A percentile compares a stretch with the other conserved stretches of the same genome.
These are phyloP conservation scores for Bursaphelenchus okinawaensis DNA, from an alignment of 2,888 invertebrate species.

Conservation along the genomic window DNA sequence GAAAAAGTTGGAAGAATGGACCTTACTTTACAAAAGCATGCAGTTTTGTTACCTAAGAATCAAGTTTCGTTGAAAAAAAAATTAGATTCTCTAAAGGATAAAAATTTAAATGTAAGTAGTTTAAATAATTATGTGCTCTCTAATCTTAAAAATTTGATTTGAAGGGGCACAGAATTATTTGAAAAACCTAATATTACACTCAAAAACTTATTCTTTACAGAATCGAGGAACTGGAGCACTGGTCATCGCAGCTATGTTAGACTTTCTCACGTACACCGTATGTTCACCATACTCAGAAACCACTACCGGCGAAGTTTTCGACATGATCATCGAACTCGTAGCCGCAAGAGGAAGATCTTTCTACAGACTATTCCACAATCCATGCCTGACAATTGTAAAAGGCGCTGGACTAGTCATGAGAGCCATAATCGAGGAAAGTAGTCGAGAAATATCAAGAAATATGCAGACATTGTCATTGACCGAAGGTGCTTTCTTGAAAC, in stretches of 20 bases:
- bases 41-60: too few species aligned
- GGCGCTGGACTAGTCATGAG: constrained; percentile 91
- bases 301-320: constrained; percentile 87
- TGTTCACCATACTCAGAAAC: constrained; percentile 99
- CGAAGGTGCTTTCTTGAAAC: constrained; percentile 89
- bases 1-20: too few species aligned
- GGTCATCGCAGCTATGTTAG: constrained; percentile 93
- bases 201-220: constrained; percentile 63
- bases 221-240: constrained; percentile 86
- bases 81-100: too few species aligned
- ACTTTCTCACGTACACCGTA: constrained; percentile 90
- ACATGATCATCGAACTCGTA: constrained; percentile 70
- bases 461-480: constrained; percentile 90
- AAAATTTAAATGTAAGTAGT: too few species aligned
- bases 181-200: neutral
- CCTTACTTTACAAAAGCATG: too few species aligned
- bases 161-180: too few species aligned
- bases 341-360: constrained; percentile 82
- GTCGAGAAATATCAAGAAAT: constrained; percentile 64
- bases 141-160: too few species aligned
- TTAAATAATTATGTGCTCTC: too few species aligned
- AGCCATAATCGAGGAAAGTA: constrained; percentile 92
- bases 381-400: constrained; percentile 93
- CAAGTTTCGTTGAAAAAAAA: too few species aligned
- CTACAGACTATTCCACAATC: constrained; percentile 85